Evolutionary conservation across 1,140 invertebrate species (phyloP), one percentile per base, ranked within the genome.

Genomic region (Camponotus vicinus): DNA sequence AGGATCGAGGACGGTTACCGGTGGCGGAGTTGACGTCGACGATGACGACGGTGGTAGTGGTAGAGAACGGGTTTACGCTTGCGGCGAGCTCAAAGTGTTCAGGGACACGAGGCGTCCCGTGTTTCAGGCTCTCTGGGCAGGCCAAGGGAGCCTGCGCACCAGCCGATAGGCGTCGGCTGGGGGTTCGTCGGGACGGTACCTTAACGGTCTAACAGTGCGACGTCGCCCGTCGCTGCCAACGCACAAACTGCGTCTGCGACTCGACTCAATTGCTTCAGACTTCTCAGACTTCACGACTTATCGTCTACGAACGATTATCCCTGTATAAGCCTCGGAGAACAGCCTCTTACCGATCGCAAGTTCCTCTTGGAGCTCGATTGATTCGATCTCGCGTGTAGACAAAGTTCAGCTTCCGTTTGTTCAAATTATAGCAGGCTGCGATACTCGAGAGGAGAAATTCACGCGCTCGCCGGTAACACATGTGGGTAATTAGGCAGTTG

Each of bases 161-260:
- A 63, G 34, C 18, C 55, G 64, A 59, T 93, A 93, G 93, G 93
- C 93, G 92, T 93, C 92, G 93, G 92, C 93, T 90, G 89, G 85
- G 88, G 88, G 86, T 88, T 76, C 49, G 63, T 64, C 49, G 76
- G 61, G 67, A 40, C 80, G 37, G 75, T 84, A 70, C 71, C 88
- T 86, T 64, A 52, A 49, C 85, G 86, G 70, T 89, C 45, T 69
- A 69, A 85, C 93, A 93, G 93, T 93, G 90, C 88, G 88, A 93
- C 91, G 86, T 82, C 91, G 90, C 85, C 91, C 91, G 92, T 91
- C 89, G 92, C 86, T 92, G 80, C 64, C 83, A 57, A 90, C 88
- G 89, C 90, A 86, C 85, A 88, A 90, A 89, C 89, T 84, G 75
- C 86, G 82, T 86, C 32, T 27, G 40, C 52, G 21, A 40, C 64